A percentile compares a stretch with the other conserved stretches of the same genome.
Evolutionary conservation across 2,888 invertebrate species (phyloP).

Genomic region (Thysanoteuthis rhombus): DNA sequence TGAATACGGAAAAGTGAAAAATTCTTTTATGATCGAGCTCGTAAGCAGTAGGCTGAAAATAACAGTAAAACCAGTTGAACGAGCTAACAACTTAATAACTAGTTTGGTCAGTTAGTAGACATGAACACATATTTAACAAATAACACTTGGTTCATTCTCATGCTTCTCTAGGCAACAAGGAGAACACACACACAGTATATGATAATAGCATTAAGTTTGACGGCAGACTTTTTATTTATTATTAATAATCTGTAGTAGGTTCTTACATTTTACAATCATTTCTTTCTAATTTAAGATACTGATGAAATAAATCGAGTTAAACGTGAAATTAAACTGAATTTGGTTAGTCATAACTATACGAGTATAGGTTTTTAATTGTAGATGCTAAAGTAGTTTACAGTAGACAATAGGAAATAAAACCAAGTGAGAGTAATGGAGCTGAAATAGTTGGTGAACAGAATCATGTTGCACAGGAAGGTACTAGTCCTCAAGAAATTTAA

Average conservation of each 20-base stretch:
- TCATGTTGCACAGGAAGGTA: too few relatives aligned
- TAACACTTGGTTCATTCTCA: neutral
- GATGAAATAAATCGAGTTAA: neutral
- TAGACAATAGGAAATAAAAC: too few relatives aligned
- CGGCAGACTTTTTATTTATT: too few relatives aligned
- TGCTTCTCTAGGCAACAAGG: neutral
- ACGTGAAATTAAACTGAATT: neutral
- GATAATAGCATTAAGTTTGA: neutral
- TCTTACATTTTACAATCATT: neutral
- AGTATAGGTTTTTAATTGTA: neutral
- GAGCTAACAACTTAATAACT: neutral
- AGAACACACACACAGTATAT: neutral
- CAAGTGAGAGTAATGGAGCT: too few relatives aligned
- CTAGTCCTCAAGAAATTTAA: too few relatives aligned
- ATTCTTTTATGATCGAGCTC: neutral
- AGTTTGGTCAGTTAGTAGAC: slow-evolving; percentile 12
- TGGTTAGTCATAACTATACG: neutral
- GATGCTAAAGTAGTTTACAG: too few relatives aligned
- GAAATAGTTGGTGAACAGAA: too few relatives aligned
- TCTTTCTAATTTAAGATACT: neutral
- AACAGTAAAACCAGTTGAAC: neutral
- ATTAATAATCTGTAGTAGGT: neutral
- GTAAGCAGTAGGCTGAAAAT: neutral
- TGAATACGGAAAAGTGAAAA: neutral
- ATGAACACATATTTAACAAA: slow-evolving; percentile 1